Percentiles rank a stretch among this genome's conserved stretches.
Conservation (phyloP, 2,113 vertebrate genomes). For the Microcebus murinus region DNA sequence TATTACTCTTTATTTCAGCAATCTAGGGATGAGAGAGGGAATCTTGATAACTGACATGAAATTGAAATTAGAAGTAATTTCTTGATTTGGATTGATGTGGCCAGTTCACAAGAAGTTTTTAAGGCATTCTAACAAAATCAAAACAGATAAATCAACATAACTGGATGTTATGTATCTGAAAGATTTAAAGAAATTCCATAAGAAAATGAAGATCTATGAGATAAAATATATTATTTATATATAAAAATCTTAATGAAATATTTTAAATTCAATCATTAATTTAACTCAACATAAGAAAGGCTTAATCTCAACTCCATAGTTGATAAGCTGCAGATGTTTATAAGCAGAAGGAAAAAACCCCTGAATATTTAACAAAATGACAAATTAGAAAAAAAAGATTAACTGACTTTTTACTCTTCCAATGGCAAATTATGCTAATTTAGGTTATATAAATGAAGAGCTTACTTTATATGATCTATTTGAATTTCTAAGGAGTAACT, state of each 20-base stretch:
- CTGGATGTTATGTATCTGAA: not conserved
- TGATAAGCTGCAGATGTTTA: not conserved
- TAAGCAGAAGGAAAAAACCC: not conserved
- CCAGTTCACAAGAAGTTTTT: not conserved
- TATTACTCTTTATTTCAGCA: not conserved
- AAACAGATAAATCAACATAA: not conserved
- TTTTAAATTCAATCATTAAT: not conserved
- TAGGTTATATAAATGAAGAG: not conserved
- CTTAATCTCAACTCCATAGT: not conserved
- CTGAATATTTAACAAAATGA: not conserved
- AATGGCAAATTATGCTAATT: not conserved
- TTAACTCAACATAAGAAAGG: not conserved
- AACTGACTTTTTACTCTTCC: not conserved
- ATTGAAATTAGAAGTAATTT: constrained; percentile 37
- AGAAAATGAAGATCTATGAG: not conserved
- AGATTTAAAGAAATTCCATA: not conserved
- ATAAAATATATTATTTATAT: not conserved
- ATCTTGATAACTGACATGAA: constrained; percentile 9
- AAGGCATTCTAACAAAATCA: not conserved
- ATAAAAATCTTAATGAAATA: not conserved
- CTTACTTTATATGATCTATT: not conserved
- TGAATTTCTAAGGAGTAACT: not conserved
- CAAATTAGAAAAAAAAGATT: not conserved
- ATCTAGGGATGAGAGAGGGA: not conserved
- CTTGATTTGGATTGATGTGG: not conserved